Base-by-base conservation (phyloP, 1,140 invertebrate genomes). In the Diprion similis region DNA sequence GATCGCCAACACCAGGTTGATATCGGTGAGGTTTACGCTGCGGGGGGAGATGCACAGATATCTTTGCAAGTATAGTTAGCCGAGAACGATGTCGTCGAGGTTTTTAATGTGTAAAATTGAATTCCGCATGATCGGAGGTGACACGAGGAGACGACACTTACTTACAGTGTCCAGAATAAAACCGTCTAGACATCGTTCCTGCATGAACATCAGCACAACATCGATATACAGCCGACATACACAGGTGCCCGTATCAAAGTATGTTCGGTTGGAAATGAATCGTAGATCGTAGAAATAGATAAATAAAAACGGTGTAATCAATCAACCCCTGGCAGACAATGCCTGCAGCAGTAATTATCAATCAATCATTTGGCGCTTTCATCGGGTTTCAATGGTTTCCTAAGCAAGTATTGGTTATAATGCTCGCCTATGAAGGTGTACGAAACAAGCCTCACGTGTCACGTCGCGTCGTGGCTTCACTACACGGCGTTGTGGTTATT, bases 191-290 rank as follows among this genome's bases (percentile, higher is more conserved):
- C 51, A 59, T 59, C 51, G 51, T 59, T 59, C 51, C 51, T 13
- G 11, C 11, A 59, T 6, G 11, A 59, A 15, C 3, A 59, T 59
- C 51, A 59, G n/a, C n/a, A 59, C 51, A 59, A 59, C 51, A 59
- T 59, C 51, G 51, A 59, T 59, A 37, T 37, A 59, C 51, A 59
- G 51, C 51, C 51, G 51, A 59, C 51, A 59, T 59, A 59, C 51
- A 59, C 51, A 59, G 24, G 51, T 59, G 51, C 51, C 51, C 51
- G 51, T 13, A 17, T 59, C 7, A 37, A 37, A 59, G 51, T 59
- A 6, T 13, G 6, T 59, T 59, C n/a, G 3, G 4, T 13, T 17
- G n/a, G 9, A 59, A 59, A 15, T 59, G n/a, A 59, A 59, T 17
- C 11, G n/a, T 59, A 59, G 3, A 59, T 15, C 51, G 51, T 59